These are phyloP conservation scores for Ammodytes marinus DNA, from an alignment of 2,113 vertebrate species.

Conservation along the genomic window DNA sequence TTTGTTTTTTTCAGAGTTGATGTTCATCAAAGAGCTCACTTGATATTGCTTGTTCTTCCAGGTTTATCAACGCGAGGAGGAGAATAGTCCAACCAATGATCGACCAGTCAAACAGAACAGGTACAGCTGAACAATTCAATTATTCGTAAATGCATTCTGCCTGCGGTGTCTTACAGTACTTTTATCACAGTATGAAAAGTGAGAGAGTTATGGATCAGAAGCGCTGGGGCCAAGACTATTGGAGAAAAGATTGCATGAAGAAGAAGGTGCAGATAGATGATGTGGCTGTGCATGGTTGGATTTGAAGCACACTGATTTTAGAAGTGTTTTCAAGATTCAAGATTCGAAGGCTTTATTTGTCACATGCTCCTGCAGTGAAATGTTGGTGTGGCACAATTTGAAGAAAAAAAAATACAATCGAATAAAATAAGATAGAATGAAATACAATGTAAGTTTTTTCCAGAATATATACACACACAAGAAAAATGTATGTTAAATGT, in stretches of 20 bases:
- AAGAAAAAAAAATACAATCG: too few relatives aligned
- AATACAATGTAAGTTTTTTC: too few relatives aligned
- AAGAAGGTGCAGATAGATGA: not conserved
- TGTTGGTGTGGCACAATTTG: too few relatives aligned
- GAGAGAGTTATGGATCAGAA: not conserved
- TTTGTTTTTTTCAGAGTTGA: too few relatives aligned
- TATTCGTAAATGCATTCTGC: too few relatives aligned
- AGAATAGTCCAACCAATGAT: constrained; percentile 99
- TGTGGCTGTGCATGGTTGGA: not conserved
- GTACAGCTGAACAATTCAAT: constrained; percentile 73
- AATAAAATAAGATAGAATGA: too few relatives aligned
- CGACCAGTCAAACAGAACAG: constrained; percentile 99
- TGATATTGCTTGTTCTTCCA: constrained; percentile 77
- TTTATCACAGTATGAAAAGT: not conserved
- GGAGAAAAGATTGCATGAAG: not conserved
- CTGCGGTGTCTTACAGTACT: not conserved
- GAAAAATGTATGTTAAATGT: too few relatives aligned
- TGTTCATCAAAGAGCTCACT: not conserved
- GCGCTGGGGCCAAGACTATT: not conserved
- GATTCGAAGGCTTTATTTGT: too few relatives aligned
- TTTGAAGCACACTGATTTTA: not conserved
- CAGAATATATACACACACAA: too few relatives aligned
- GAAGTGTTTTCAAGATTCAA: not conserved
- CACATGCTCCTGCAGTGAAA: too few relatives aligned
- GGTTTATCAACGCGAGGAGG: constrained; percentile 99